Evolutionary conservation across 2,113 vertebrate genomes (phyloP).

Genomic region (Lepisosteus oculatus): DNA sequence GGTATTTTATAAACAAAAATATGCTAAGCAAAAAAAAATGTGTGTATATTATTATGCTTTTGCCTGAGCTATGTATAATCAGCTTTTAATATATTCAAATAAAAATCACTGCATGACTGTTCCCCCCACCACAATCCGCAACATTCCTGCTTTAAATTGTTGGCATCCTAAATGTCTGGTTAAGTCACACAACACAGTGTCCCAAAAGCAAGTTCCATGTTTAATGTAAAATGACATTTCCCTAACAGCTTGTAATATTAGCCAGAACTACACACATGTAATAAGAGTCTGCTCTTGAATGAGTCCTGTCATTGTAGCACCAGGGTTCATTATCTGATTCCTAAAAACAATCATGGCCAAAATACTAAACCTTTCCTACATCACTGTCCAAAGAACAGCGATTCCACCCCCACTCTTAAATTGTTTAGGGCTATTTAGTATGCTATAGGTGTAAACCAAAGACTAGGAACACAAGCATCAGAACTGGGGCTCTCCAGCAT

Average conservation of each 20-base stretch:
- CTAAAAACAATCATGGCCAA: background rate
- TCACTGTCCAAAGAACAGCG: slow-evolving; percentile 36
- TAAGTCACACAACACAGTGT: background rate
- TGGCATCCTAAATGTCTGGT: background rate
- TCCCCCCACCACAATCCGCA: too few species aligned
- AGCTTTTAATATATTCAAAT: too few species aligned
- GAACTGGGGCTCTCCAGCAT: slow-evolving; percentile 68
- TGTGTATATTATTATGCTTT: too few species aligned
- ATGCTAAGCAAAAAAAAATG: too few species aligned
- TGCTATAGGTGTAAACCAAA: slow-evolving; percentile 72
- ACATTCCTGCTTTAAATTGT: too few species aligned
- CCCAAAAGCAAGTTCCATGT: background rate
- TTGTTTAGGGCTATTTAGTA: slow-evolving; percentile 64
- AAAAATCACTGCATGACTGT: too few species aligned
- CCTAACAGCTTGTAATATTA: background rate
- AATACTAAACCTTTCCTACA: background rate
- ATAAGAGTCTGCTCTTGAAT: background rate
- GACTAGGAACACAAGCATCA: slow-evolving; percentile 63
- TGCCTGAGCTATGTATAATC: too few species aligned
- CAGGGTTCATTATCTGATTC: background rate
- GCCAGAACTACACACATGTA: background rate
- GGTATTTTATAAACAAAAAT: too few species aligned
- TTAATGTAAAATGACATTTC: background rate
- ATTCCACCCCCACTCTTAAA: slow-evolving; percentile 12
- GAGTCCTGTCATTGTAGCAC: background rate